Evolutionary conservation across 2,797 vertebrate species (phyloP), one percentile per base, ranked within the genome.

Genomic region (Urosaurus nigricauda): DNA sequence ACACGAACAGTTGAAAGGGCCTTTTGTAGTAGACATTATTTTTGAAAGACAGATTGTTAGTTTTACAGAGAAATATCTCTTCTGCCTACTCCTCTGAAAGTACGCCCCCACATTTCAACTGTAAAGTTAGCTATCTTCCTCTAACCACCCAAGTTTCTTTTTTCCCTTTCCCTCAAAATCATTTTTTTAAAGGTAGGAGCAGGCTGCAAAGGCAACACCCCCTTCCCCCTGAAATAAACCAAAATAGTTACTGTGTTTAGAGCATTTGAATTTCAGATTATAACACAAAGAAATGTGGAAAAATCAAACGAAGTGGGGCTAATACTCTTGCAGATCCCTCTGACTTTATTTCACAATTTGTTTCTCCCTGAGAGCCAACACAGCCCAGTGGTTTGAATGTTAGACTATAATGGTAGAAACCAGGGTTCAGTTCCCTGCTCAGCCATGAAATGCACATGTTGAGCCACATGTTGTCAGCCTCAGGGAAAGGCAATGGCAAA

Each of bases 11-110:
- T 85, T 90, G 90, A 51, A 89, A 89, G 40, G 56, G 37, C 7
- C 87, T 89, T 89, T 89, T 29, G 0, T 51, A 73, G 65, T 84
- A 91, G 40, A 89, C 79, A 73, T 80, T 94, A 73, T 86, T 93
- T 95, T 94, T 91, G 94, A 94, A 91, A 35, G 91, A 86, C 58
- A 68, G 78, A 78, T 93, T 90, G 53, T 60, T 85, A 85, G 84
- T 78, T 87, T 92, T 81, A 81, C 56, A 92, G 88, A 89, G 93
- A 95, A 29, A 87, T 84, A 21, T n/a, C n/a, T 79, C 32, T 58
- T 84, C 93, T 91, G 68, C 89, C 56, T 90, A 74, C 53, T 74
- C 43, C n/a, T 12, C 65, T 65, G 13, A 32, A 89, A 88, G 85
- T 14, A 2, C 71, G 82, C 53, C 83, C 77, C 77, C 40, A 83